Base-by-base conservation (phyloP, 1,140 invertebrate genomes). In the Zaprionus inermis region DNA sequence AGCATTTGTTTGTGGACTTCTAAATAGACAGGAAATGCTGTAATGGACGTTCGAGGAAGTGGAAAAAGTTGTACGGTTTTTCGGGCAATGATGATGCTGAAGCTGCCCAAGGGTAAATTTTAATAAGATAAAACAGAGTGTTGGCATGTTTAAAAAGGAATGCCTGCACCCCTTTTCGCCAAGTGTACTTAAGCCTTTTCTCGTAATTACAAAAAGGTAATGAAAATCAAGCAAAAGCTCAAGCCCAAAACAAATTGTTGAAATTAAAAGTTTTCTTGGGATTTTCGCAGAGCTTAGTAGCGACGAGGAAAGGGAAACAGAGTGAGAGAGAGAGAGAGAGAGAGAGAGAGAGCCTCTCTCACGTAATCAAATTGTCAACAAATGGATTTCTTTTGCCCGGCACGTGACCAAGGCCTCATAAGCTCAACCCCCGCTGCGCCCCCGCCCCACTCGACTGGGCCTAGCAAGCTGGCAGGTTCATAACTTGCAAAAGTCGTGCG, bases 301-400 rank as follows among this genome's bases (percentile, higher is more conserved):
- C 36, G 36, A 5, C 30, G 30, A 6, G 0, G 38, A 59, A 51
- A 28, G 5, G 24, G 3, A 1, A 5, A 1, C 3, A 28, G 24
- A 28, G 24, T 5, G 24, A 28, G 24, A 28, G 5, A 38, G 36
- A 5, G 36, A 6, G n/a, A 0, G 38, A 59, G 51, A 28, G 24
- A 28, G 5, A 38, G 36, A 5, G 36, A 6, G n/a, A 0, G 38
- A 59, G 51, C n/a, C n/a, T n/a, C n/a, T n/a, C n/a, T n/a, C 83
- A 88, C 83, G 84, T 88, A 88, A 63, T 70, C 84, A 88, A 88
- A 88, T 88, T 79, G 73, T 89, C 79, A 86, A 82, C 83, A 86
- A 86, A 86, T 86, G 79, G 76, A 71, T 74, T 79, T 86, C 66
- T 60, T 61, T 57, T 16, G 61, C 57, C 56, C 51, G 51, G 56